phyloP scores from a whole-genome alignment of 1,140 invertebrate species.

The Plectus sambesii region DNA sequence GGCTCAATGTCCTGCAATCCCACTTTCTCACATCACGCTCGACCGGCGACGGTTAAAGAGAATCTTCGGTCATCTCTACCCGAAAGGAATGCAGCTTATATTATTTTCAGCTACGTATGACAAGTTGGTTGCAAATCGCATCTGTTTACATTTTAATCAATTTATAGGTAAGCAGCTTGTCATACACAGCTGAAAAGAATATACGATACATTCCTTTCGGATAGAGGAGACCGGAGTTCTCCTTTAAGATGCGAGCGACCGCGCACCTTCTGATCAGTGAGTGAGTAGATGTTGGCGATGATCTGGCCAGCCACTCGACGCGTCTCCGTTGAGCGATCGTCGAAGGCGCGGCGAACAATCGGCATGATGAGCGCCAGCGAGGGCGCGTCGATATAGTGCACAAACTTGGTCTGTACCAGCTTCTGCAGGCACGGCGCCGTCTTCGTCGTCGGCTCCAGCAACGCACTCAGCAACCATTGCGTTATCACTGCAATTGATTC shows the following conservation, averaged over 20 bases:
- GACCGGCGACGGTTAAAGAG: too few relatives aligned
- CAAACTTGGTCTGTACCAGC: constrained; percentile 89
- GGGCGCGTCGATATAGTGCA: constrained; percentile 97
- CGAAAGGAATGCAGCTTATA: too few relatives aligned
- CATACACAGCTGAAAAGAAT: too few relatives aligned
- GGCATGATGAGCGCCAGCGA: constrained; percentile 98
- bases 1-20: constrained; percentile 67
- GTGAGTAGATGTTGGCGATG: constrained; percentile 97
- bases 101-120: too few relatives aligned
- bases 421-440: constrained; percentile 76
- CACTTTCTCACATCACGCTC: too few relatives aligned
- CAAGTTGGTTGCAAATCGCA: too few relatives aligned
- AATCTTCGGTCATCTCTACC: too few relatives aligned
- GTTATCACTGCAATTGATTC: constrained; percentile 69
- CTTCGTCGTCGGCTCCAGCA: constrained; percentile 91
- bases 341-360: constrained; percentile 88
- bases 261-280: constrained; percentile 81
- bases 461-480: constrained; percentile 73
- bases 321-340: constrained; percentile 90
- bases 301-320: constrained; percentile 95
- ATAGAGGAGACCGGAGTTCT: constrained; percentile 4
- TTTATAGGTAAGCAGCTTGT: too few relatives aligned
- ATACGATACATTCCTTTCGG: too few relatives aligned
- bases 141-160: too few relatives aligned
- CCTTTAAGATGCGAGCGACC: neutral